Percentiles rank a stretch among this genome's conserved stretches.
These are phyloP conservation scores for Oryctes rhinoceros DNA, from an alignment of 1,140 invertebrate species.

Conservation along the genomic window DNA sequence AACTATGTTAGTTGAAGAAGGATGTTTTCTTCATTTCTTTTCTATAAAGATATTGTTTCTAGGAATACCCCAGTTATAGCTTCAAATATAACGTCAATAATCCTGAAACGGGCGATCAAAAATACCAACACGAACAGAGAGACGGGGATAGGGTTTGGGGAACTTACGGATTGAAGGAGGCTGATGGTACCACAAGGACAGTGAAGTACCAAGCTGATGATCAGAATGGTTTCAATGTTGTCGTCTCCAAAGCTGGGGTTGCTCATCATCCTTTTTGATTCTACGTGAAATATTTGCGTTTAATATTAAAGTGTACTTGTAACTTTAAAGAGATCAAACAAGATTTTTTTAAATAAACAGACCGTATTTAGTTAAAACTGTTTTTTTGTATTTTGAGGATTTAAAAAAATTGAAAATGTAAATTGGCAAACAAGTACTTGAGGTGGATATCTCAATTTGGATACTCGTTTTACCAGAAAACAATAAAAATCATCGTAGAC, in stretches of 20 bases:
- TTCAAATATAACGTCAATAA: conserved; percentile 77
- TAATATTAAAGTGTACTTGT: too few relatives aligned
- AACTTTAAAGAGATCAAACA: too few relatives aligned
- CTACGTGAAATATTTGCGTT: not conserved
- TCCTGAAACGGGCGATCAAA: conserved; percentile 72
- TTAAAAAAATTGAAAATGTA: too few relatives aligned
- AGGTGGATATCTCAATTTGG: too few relatives aligned
- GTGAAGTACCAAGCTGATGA: conserved; percentile 65
- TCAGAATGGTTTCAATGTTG: conserved; percentile 60
- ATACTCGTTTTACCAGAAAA: too few relatives aligned
- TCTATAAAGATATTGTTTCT: not conserved
- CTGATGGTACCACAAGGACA: conserved; percentile 64
- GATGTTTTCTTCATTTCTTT: not conserved
- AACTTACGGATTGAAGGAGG: conserved; percentile 56
- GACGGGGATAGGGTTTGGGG: conserved; percentile 44
- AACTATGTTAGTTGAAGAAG: not conserved
- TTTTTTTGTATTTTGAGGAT: too few relatives aligned
- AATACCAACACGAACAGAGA: conserved; percentile 53
- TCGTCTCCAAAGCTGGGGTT: conserved; percentile 44
- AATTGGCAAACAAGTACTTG: too few relatives aligned
- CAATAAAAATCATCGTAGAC: too few relatives aligned
- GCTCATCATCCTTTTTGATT: conserved; percentile 42
- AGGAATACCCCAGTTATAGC: conserved; percentile 61
- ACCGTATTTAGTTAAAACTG: too few relatives aligned
- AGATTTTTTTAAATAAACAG: too few relatives aligned